These are phyloP conservation scores for Melinopterus prodromus DNA, from an alignment of 2,888 invertebrate species.

Conservation along the genomic window DNA sequence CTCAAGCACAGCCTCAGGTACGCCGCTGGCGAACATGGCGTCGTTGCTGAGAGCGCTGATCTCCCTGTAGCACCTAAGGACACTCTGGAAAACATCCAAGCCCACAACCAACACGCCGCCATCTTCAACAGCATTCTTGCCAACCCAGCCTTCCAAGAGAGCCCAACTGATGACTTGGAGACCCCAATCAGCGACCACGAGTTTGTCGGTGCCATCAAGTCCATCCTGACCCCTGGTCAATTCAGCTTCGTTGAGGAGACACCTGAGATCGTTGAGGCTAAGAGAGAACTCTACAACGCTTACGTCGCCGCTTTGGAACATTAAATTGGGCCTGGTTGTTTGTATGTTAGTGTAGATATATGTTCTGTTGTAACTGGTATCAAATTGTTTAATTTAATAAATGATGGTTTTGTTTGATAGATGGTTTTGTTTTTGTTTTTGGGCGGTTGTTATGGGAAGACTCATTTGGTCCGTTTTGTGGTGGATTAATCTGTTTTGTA, in stretches of 20 bases:
- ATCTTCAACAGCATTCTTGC: slow-evolving; percentile 30
- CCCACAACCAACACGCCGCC: slow-evolving; percentile 43
- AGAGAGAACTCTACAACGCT: slow-evolving; percentile 40
- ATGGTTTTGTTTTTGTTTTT: too few relatives aligned
- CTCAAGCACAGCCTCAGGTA: slow-evolving; percentile 39
- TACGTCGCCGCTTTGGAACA: slow-evolving; percentile 37
- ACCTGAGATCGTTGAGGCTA: slow-evolving; percentile 46
- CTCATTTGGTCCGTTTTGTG: too few relatives aligned
- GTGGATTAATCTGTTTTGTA: too few relatives aligned
- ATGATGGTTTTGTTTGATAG: too few relatives aligned
- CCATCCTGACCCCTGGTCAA: slow-evolving; percentile 23
- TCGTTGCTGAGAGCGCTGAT: slow-evolving; percentile 40
- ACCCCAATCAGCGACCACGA: slow-evolving; percentile 29
- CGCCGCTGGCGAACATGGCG: slow-evolving; percentile 44
- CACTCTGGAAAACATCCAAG: slow-evolving; percentile 48
- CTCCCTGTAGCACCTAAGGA: slow-evolving; percentile 45
- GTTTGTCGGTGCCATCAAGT: slow-evolving; percentile 20
- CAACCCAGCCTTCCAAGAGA: slow-evolving; percentile 34
- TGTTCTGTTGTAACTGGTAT: background rate
- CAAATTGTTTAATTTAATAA: background rate
- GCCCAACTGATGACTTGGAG: slow-evolving; percentile 30
- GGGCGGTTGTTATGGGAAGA: too few relatives aligned
- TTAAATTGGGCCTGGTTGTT: background rate
- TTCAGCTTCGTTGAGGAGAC: slow-evolving; percentile 41
- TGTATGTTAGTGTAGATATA: background rate